A percentile compares a stretch with the other conserved stretches of the same genome.
Evolutionary conservation across 2,888 invertebrate species (phyloP).

Genomic region (Mythimna impura): DNA sequence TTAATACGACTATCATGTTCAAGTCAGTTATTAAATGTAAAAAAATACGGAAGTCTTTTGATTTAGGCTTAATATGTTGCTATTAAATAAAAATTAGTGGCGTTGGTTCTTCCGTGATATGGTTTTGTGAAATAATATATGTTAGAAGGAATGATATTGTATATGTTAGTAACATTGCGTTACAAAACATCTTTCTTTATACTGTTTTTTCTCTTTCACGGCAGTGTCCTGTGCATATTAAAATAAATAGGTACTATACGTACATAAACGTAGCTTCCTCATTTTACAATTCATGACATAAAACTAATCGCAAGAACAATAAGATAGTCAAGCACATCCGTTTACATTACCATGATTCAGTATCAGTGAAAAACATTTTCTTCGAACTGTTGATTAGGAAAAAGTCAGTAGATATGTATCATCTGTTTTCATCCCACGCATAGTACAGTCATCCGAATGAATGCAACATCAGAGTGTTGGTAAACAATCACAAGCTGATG

Average conservation of each 20-base stretch:
- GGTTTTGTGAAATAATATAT: background rate
- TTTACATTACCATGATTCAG: slow-evolving; percentile 15
- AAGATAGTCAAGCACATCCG: background rate
- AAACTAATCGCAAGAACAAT: background rate
- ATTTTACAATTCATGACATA: background rate
- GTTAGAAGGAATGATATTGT: background rate
- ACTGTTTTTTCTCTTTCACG: background rate
- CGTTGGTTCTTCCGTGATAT: slow-evolving; percentile 21
- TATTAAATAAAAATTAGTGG: slow-evolving; percentile 35
- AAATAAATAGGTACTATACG: background rate
- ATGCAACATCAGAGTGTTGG: slow-evolving; percentile 14
- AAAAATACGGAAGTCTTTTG: slow-evolving; percentile 44
- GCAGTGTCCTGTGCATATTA: background rate
- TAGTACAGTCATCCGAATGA: slow-evolving; percentile 22
- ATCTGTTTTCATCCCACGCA: slow-evolving; percentile 27
- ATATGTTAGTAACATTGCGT: background rate
- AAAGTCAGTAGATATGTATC: slow-evolving; percentile 22
- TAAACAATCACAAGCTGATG: slow-evolving; percentile 30
- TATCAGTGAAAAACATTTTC: slow-evolving; percentile 22
- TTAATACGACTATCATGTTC: slow-evolving; percentile 14
- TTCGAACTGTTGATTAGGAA: slow-evolving; percentile 11
- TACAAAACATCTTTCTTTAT: background rate
- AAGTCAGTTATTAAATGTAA: background rate
- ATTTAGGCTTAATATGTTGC: slow-evolving; percentile 22
- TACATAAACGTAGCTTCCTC: background rate